Evolutionary conservation across 2,797 vertebrate genomes (phyloP).

Genomic region (Intellagama lesueurii): DNA sequence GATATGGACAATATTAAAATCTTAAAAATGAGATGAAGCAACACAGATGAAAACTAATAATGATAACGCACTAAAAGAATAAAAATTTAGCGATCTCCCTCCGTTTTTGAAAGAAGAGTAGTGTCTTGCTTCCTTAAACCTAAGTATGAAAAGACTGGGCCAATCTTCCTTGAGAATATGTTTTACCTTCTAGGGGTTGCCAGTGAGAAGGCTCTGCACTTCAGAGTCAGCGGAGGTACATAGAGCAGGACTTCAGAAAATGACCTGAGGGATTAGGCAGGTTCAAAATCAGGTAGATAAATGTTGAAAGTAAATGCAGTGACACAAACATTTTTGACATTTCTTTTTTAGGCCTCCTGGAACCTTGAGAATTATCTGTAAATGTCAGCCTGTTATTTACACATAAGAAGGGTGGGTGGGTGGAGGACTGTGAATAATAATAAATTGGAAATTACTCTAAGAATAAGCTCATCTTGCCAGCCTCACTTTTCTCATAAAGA

Average conservation of each 20-base stretch:
- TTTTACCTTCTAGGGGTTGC: background rate
- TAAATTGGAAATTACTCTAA: background rate
- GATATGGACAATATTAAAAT: no score
- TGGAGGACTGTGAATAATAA: slow-evolving; percentile 1
- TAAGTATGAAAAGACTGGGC: no score
- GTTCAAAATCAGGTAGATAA: background rate
- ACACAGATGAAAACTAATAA: no score
- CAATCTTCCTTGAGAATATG: no score
- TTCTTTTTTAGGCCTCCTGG: background rate
- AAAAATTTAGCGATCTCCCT: no score
- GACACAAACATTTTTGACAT: background rate
- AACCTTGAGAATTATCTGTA: slow-evolving; percentile 8
- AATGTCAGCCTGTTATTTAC: slow-evolving; percentile 6
- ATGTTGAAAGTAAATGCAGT: background rate
- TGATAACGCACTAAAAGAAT: no score
- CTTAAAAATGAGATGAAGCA: no score
- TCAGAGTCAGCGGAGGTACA: background rate
- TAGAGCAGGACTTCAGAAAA: background rate
- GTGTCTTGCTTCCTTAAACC: no score
- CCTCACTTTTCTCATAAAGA: slow-evolving; percentile 46
- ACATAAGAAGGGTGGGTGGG: slow-evolving; percentile 11
- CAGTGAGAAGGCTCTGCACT: background rate
- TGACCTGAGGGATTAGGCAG: background rate
- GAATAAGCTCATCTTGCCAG: slow-evolving; percentile 4
- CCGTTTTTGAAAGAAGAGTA: no score